Evolutionary conservation across 1,140 invertebrate genomes (phyloP).

Genomic region (Drosophila sulfurigaster): DNA sequence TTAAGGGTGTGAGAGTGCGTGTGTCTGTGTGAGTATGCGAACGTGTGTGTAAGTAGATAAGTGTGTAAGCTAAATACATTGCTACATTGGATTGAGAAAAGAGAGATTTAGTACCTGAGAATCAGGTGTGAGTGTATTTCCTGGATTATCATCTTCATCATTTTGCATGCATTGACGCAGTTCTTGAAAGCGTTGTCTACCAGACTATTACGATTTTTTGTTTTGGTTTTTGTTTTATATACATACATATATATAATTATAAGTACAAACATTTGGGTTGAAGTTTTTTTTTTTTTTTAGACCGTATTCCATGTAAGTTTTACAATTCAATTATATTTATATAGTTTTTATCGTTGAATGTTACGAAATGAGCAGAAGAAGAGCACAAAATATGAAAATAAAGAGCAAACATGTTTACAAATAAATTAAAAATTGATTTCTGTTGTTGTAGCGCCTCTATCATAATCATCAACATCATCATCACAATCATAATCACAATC

Average conservation of each 20-base stretch:
- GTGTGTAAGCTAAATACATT: slow-evolving; percentile 20
- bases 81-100: slow-evolving; percentile 31
- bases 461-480: not conserved
- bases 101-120: slow-evolving; percentile 88
- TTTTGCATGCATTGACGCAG: slow-evolving; percentile 93
- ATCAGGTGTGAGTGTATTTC: slow-evolving; percentile 90
- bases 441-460: slow-evolving; percentile 16
- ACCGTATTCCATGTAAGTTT: slow-evolving; percentile 53
- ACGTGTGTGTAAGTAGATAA: slow-evolving; percentile 14
- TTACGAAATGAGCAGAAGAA: slow-evolving; percentile 64
- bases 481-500: not conserved
- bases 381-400: slow-evolving; percentile 77
- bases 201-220: slow-evolving; percentile 74
- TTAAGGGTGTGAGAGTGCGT: not conserved
- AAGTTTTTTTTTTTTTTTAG: slow-evolving; percentile 24
- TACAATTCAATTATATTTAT: slow-evolving; percentile 32
- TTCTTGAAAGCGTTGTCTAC: slow-evolving; percentile 91
- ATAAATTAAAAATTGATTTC: slow-evolving; percentile 56
- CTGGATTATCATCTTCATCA: slow-evolving; percentile 90
- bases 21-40: not conserved
- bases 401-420: slow-evolving; percentile 70
- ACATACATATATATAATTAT: slow-evolving; percentile 31
- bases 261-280: slow-evolving; percentile 57
- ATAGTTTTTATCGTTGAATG: slow-evolving; percentile 25
- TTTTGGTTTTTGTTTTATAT: slow-evolving; percentile 28